A percentile compares a stretch with the other conserved stretches of the same genome.
These are phyloP conservation scores for Drosophila equinoxialis DNA, from an alignment of 1,140 invertebrate genomes.

Conservation along the genomic window DNA sequence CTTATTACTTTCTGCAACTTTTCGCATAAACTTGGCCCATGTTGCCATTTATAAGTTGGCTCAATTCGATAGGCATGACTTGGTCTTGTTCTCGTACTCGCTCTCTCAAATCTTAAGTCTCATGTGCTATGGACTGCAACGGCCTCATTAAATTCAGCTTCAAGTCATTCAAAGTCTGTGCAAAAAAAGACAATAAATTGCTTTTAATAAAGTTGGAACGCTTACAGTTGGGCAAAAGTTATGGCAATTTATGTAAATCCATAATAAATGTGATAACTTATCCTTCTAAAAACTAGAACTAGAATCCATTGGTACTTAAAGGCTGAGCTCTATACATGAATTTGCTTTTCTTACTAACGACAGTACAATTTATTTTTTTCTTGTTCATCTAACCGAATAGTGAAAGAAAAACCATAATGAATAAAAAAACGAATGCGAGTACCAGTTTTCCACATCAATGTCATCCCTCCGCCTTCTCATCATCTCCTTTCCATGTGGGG, in stretches of 20 bases:
- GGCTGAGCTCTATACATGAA: neutral
- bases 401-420: conserved; percentile 21
- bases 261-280: conserved; percentile 17
- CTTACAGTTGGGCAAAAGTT: conserved; percentile 14
- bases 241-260: conserved; percentile 33
- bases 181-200: conserved; percentile 55
- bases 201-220: conserved; percentile 52
- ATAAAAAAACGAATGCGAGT: neutral
- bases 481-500: no score
- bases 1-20: conserved; percentile 72
- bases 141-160: conserved; percentile 68
- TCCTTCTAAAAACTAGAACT: neutral
- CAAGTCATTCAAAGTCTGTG: conserved; percentile 48
- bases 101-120: conserved; percentile 32
- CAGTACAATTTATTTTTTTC: neutral
- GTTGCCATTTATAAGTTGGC: conserved; percentile 71
- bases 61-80: conserved; percentile 41
- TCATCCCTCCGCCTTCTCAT: conserved; percentile 45
- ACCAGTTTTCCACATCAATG: conserved; percentile 49
- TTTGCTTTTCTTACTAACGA: no score
- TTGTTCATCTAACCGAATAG: neutral
- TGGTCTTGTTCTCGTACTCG: neutral
- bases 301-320: neutral
- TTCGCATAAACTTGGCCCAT: conserved; percentile 75
- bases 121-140: conserved; percentile 59